phyloP scores from a whole-genome alignment of 2,888 invertebrate species.

The Octonoba sinensis region DNA sequence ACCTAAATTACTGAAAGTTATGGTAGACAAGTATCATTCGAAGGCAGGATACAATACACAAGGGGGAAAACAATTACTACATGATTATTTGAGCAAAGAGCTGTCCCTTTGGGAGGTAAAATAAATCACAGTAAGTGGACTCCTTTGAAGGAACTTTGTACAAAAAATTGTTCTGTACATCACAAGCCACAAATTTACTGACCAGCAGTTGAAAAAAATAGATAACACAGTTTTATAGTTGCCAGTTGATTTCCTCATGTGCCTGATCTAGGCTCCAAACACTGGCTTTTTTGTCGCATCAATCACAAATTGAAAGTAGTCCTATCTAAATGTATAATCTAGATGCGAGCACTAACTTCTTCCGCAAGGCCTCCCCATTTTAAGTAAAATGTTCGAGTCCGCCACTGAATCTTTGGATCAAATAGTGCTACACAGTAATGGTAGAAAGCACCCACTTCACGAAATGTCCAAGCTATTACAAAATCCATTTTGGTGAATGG shows the following conservation, averaged over 20 bases:
- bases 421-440: slow-evolving; percentile 88
- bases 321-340: neutral
- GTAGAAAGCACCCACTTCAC: slow-evolving; percentile 91
- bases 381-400: slow-evolving; percentile 89
- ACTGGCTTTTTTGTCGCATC: neutral
- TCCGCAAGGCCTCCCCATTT: slow-evolving; percentile 97
- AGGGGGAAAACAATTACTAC: neutral
- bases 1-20: no score
- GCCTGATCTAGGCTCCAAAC: slow-evolving; percentile 10
- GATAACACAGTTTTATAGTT: slow-evolving; percentile 34
- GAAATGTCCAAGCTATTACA: slow-evolving; percentile 92
- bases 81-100: slow-evolving; percentile 52
- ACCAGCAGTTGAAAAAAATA: slow-evolving; percentile 51
- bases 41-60: no score
- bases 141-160: slow-evolving; percentile 62
- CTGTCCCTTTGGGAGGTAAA: slow-evolving; percentile 59
- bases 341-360: slow-evolving; percentile 81
- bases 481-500: slow-evolving; percentile 96
- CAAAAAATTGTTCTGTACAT: slow-evolving; percentile 53
- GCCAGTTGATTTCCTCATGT: slow-evolving; percentile 31
- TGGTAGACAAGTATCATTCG: no score
- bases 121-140: slow-evolving; percentile 60
- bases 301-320: neutral
- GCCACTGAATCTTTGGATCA: slow-evolving; percentile 92
- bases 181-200: slow-evolving; percentile 44